A percentile compares a stretch with the other conserved stretches of the same genome.
phyloP scores from a whole-genome alignment of 2,797 vertebrate species.

The Lycodopsis pacificus region DNA sequence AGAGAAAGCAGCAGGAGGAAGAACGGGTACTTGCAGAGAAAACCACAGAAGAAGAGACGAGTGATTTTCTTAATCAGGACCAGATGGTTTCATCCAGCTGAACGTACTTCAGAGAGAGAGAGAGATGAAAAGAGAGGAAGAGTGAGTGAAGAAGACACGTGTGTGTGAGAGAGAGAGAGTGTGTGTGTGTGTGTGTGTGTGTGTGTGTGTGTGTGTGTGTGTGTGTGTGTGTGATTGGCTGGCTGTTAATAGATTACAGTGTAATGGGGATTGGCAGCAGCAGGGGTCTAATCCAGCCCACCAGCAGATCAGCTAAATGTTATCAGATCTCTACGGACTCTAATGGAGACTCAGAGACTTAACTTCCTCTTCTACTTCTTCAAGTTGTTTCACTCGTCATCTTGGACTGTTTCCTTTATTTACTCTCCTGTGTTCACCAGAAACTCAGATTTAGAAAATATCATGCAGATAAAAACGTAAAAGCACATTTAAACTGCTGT shows the following conservation, averaged over 20 bases:
- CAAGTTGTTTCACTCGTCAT: no score
- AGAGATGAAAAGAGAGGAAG: constrained; percentile 4
- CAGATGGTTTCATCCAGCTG: constrained; percentile 62
- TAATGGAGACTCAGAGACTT: constrained; percentile 2
- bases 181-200: no score
- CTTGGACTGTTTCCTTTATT: no score
- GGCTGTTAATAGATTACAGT: constrained; percentile 40
- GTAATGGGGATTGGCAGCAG: constrained; percentile 28
- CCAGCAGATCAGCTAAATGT: constrained; percentile 50
- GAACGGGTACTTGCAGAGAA: not conserved
- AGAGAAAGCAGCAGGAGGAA: not conserved
- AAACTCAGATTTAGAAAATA: no score
- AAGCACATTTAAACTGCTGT: no score
- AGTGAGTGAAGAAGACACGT: constrained; percentile 16
- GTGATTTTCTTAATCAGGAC: constrained; percentile 49
- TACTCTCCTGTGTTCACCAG: no score
- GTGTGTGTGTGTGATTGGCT: constrained; percentile 14
- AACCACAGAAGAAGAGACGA: constrained; percentile 28
- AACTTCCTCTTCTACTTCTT: no score
- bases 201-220: no score
- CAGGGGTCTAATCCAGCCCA: constrained; percentile 48
- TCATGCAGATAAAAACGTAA: no score
- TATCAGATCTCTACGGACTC: constrained; percentile 35
- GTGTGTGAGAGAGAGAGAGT: no score
- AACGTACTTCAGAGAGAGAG: constrained; percentile 30